These are phyloP conservation scores for Ametastegia equiseti DNA, from an alignment of 2,888 invertebrate genomes.

Conservation along the genomic window DNA sequence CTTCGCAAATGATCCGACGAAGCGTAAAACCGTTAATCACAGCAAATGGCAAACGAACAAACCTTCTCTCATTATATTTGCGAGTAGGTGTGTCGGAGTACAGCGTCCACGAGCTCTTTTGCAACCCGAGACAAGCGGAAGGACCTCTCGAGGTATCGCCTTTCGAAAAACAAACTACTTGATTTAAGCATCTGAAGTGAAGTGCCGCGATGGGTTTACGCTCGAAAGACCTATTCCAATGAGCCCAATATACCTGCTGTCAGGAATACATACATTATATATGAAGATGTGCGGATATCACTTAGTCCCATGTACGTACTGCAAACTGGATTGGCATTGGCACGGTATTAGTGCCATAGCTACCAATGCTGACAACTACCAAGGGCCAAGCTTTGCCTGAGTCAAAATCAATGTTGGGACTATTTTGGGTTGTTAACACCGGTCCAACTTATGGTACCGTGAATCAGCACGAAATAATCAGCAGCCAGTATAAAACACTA, in stretches of 20 bases:
- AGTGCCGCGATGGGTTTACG: neutral
- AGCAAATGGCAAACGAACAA: neutral
- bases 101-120: neutral
- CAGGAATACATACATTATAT: neutral
- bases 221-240: neutral
- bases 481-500: too few species aligned
- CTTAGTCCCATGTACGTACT: too few species aligned
- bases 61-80: slow-evolving; percentile 9
- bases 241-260: neutral
- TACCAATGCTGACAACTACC: too few species aligned
- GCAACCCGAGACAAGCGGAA: slow-evolving; percentile 20
- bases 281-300: too few species aligned
- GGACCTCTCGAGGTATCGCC: neutral
- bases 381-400: too few species aligned
- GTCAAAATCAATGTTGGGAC: too few species aligned
- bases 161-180: slow-evolving; percentile 23
- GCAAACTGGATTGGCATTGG: too few species aligned
- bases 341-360: too few species aligned
- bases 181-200: neutral
- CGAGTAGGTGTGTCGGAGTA: neutral
- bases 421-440: too few species aligned
- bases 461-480: too few species aligned
- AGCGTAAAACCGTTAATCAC: slow-evolving; percentile 25
- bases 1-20: slow-evolving; percentile 4
- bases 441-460: too few species aligned